Percentiles rank a stretch among this genome's conserved stretches.
These are phyloP conservation scores for Apamea monoglypha DNA, from an alignment of 2,888 invertebrate genomes.

Conservation along the genomic window DNA sequence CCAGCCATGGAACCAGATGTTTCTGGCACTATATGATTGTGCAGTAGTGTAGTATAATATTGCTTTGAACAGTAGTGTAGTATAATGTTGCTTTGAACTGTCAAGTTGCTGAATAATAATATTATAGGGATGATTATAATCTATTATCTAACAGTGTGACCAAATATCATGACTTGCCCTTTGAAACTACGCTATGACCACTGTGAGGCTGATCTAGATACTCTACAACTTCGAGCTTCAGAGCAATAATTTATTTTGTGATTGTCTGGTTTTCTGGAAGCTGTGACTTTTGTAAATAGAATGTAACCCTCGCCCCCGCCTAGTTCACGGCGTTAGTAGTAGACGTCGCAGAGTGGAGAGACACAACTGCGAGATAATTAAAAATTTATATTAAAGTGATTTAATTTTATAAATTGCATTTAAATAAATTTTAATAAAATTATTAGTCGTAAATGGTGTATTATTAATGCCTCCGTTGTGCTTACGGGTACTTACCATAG, in stretches of 20 bases:
- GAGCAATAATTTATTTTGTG: constrained; percentile 2
- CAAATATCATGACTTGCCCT: background rate
- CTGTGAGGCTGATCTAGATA: background rate
- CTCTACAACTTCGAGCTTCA: background rate
- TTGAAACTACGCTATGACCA: background rate
- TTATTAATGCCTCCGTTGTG: constrained; percentile 13
- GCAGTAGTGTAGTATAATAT: background rate
- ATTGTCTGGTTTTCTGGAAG: background rate
- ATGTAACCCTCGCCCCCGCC: background rate
- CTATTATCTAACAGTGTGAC: background rate
- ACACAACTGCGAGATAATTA: constrained; percentile 22
- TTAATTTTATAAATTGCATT: constrained; percentile 66
- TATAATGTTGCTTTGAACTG: background rate
- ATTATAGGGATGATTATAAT: background rate
- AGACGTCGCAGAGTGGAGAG: background rate
- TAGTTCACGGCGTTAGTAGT: background rate
- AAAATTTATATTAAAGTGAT: constrained; percentile 48
- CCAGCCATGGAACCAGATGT: background rate
- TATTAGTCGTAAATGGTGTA: constrained; percentile 30
- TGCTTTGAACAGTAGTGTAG: background rate
- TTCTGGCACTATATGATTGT: background rate
- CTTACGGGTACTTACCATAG: background rate
- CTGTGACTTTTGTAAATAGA: background rate
- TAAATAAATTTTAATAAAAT: constrained; percentile 61
- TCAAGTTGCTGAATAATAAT: constrained; percentile 1